Conservation (phyloP, 2,888 invertebrate species). For the Leucania comma region DNA sequence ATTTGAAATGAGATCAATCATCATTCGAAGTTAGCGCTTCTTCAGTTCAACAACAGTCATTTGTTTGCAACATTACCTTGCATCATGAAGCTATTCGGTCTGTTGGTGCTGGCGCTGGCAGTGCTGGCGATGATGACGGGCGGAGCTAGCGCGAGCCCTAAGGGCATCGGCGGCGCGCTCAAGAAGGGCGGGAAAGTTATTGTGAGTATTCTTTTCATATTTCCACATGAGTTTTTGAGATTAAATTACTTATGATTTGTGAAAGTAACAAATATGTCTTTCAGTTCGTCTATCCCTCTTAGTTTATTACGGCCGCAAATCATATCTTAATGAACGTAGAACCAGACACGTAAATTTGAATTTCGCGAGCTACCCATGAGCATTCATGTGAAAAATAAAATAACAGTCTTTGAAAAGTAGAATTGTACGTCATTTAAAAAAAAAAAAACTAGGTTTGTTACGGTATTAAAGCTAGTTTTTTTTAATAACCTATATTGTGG, state of each 20-base stretch:
- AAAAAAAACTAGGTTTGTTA: too few species aligned
- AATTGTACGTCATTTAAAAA: too few species aligned
- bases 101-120: conserved; percentile 42
- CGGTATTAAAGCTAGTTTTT: too few species aligned
- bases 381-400: too few species aligned
- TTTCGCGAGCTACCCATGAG: too few species aligned
- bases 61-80: not conserved
- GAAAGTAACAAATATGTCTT: not conserved
- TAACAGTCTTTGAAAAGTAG: too few species aligned
- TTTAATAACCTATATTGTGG: too few species aligned
- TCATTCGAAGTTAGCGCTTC: conserved; percentile 39
- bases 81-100: conserved; percentile 48
- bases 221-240: not conserved
- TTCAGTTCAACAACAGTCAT: not conserved
- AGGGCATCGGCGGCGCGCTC: conserved; percentile 52
- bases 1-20: conserved; percentile 5
- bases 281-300: too few species aligned
- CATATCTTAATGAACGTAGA: too few species aligned
- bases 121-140: conserved; percentile 43
- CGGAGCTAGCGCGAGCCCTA: conserved; percentile 44
- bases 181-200: conserved; percentile 67
- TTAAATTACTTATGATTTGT: not conserved
- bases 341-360: too few species aligned
- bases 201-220: conserved; percentile 55
- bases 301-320: too few species aligned